A percentile compares a stretch with the other conserved stretches of the same genome.
These are phyloP conservation scores for Leptogaster cylindrica DNA, from an alignment of 2,888 invertebrate species.

Conservation along the genomic window DNA sequence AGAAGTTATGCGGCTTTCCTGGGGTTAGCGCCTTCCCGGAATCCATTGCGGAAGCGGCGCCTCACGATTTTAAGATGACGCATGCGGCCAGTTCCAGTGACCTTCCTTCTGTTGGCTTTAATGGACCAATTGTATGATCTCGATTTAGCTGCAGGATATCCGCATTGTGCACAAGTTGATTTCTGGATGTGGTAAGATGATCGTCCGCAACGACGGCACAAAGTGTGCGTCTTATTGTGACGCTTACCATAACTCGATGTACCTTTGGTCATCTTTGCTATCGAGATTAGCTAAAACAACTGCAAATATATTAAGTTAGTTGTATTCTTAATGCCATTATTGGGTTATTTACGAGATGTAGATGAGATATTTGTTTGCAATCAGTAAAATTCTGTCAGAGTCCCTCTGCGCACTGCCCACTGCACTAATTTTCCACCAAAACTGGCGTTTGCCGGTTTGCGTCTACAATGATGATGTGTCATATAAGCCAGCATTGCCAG, in stretches of 20 bases:
- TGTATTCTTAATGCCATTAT: too few relatives aligned
- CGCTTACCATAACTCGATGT: conserved; percentile 99
- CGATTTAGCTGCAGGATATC: conserved; percentile 93
- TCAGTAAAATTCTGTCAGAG: too few relatives aligned
- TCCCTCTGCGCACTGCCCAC: too few relatives aligned
- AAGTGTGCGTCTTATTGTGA: conserved; percentile 99
- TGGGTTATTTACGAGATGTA: too few relatives aligned
- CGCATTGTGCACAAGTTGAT: conserved; percentile 95
- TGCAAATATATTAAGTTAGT: too few relatives aligned
- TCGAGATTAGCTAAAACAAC: too few relatives aligned
- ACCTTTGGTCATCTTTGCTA: conserved; percentile 91
- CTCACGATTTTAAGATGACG: conserved; percentile 93
- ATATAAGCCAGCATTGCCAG: too few relatives aligned
- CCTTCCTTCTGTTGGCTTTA: conserved; percentile 99
- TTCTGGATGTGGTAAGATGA: conserved; percentile 99
- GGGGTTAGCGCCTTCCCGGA: conserved; percentile 75
- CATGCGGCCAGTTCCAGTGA: conserved; percentile 98
- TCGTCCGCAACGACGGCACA: conserved; percentile 97
- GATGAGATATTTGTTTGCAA: too few relatives aligned
- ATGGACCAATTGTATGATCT: conserved; percentile 99
- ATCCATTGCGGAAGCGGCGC: conserved; percentile 86
- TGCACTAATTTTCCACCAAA: too few relatives aligned
- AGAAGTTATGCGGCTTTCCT: conserved; percentile 53
- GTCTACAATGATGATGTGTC: too few relatives aligned
- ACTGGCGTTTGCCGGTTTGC: too few relatives aligned